These are phyloP conservation scores for human (Homo sapiens) DNA, from an alignment of 2,113 vertebrate species.

Conservation along the genomic window DNA sequence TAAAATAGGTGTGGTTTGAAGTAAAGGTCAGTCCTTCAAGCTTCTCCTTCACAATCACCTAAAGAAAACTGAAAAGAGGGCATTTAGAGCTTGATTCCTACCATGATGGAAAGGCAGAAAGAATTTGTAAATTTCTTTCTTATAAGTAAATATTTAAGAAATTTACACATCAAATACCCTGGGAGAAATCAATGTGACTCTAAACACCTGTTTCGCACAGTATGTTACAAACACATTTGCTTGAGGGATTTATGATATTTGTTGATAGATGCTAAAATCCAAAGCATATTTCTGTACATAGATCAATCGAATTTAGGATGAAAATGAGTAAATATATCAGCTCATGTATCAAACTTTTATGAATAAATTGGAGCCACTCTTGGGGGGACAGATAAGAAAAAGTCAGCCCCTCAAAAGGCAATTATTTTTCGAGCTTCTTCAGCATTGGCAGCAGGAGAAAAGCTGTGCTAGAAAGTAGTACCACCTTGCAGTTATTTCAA, in stretches of 20 bases:
- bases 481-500: slow-evolving; percentile 62
- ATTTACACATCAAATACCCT: slow-evolving; percentile 70
- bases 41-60: background rate
- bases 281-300: slow-evolving; percentile 65
- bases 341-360: slow-evolving; percentile 63
- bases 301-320: slow-evolving; percentile 64
- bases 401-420: slow-evolving; percentile 39
- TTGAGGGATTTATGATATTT: slow-evolving; percentile 64
- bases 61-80: background rate
- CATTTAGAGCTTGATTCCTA: background rate
- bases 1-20: background rate
- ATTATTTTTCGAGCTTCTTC: slow-evolving; percentile 57
- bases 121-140: slow-evolving; percentile 77
- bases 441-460: slow-evolving; percentile 12
- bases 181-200: slow-evolving; percentile 75
- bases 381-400: slow-evolving; percentile 51
- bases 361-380: slow-evolving; percentile 66
- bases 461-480: background rate
- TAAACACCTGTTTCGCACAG: slow-evolving; percentile 65
- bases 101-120: slow-evolving; percentile 57
- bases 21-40: background rate
- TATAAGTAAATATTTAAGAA: slow-evolving; percentile 80
- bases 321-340: slow-evolving; percentile 73
- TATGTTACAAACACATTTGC: slow-evolving; percentile 67
- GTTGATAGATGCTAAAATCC: slow-evolving; percentile 62